Evolutionary conservation across 2,113 vertebrate species (phyloP), one percentile per base, ranked within the genome.

Genomic region (Equus quagga): DNA sequence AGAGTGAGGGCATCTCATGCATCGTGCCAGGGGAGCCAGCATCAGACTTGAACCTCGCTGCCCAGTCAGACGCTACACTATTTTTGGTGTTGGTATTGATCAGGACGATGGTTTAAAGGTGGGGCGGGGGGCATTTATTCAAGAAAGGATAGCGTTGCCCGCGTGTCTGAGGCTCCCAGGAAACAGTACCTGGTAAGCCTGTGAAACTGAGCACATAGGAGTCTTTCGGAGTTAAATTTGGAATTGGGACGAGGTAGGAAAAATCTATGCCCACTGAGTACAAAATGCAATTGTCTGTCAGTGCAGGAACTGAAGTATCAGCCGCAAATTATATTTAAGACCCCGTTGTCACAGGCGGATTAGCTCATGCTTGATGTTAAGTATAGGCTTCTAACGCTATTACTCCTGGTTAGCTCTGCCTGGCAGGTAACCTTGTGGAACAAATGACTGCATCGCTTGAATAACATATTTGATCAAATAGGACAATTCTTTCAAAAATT

Each of bases 401-500:
- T 97, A 96, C 98, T 98, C 89, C 97, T 96, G 96, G 97, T 96
- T 97, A 96, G 96, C 97, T 96, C 92, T 96, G 96, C 97, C 98
- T 94, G 97, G 97, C 97, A 98, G 97, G 97, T 98, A 96, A 96
- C 97, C 97, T 98, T 89, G 92, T 96, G 96, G 92, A 97, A 98
- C 97, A 97, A 97, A 97, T 95, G 96, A 86, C 92, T 89, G 96
- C 95, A 72, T 94, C 75, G 95, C 98, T 96, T 93, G 97, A 97
- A 98, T 98, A 98, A 95, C 97, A 81, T 96, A 97, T 98, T 98
- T 97, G 97, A 98, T 98, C 97, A 98, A 97, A 98, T 96, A 97
- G 98, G 98, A 98, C 97, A 97, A 97, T 98, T 97, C 97, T 97
- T 97, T 97, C 94, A 98, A 97, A 98, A 98, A 98, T 97, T 97